A percentile compares a stretch with the other conserved stretches of the same genome.
These are phyloP conservation scores for Embiotoca jacksoni DNA, from an alignment of 2,113 vertebrate species.

Conservation along the genomic window DNA sequence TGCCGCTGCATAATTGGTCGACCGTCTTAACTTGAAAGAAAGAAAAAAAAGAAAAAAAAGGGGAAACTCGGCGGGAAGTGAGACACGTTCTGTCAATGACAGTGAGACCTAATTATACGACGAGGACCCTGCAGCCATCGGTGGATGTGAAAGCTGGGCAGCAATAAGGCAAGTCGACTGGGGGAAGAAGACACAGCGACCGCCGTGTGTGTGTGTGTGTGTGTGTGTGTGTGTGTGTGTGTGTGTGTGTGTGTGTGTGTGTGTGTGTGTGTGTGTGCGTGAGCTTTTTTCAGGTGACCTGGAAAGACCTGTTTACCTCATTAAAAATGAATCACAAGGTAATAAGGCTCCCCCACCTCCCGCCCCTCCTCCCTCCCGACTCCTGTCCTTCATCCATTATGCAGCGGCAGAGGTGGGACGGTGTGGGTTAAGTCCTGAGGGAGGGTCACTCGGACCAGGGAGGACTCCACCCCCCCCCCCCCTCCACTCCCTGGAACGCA, in stretches of 20 bases:
- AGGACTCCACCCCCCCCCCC: conserved; percentile 17
- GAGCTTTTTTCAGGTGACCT: conserved; percentile 80
- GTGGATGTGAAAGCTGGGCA: conserved; percentile 74
- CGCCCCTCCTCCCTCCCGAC: conserved; percentile 41
- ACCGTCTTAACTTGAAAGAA: conserved; percentile 70
- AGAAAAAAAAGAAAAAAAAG: conserved; percentile 22
- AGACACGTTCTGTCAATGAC: conserved; percentile 77
- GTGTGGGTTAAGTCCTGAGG: conserved; percentile 73
- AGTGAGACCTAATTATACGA: conserved; percentile 83
- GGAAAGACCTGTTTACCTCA: conserved; percentile 84
- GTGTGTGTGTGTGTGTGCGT: conserved; percentile 66
- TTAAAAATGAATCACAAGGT: conserved; percentile 86
- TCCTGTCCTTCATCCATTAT: conserved; percentile 84
- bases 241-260: conserved; percentile 42
- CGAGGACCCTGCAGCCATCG: conserved; percentile 72
- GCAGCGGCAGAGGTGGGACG: conserved; percentile 70
- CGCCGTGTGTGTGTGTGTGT: conserved; percentile 42
- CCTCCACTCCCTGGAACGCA: conserved; percentile 47
- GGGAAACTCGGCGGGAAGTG: conserved; percentile 62
- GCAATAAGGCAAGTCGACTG: conserved; percentile 70
- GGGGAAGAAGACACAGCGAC: conserved; percentile 65
- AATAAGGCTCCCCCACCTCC: conserved; percentile 72
- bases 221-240: conserved; percentile 42
- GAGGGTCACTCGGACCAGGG: conserved; percentile 77
- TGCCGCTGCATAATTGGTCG: conserved; percentile 76